A percentile compares a stretch with the other conserved stretches of the same genome.
These are phyloP conservation scores for Eledone cirrhosa DNA, from an alignment of 2,888 invertebrate species.

Conservation along the genomic window DNA sequence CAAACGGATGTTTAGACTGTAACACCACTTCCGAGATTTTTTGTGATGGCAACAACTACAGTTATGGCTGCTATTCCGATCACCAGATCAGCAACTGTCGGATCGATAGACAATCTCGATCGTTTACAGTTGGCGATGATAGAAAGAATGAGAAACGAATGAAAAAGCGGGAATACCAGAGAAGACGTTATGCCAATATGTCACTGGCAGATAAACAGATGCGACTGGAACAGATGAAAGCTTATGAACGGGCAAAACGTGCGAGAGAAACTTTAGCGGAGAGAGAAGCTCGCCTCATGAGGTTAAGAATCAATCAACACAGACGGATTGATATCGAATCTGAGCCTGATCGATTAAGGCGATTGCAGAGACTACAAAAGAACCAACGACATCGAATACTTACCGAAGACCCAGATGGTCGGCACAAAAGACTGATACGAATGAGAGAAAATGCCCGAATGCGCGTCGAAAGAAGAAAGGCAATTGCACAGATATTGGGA, in stretches of 20 bases:
- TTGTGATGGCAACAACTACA: not conserved
- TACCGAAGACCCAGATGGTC: not conserved
- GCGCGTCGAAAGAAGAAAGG: conserved; percentile 6
- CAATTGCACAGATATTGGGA: conserved; percentile 16
- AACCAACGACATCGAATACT: conserved; percentile 7
- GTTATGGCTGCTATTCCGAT: not conserved
- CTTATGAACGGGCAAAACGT: conserved; percentile 7
- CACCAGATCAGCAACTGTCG: not conserved
- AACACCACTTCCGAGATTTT: not conserved
- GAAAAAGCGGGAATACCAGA: conserved; percentile 1
- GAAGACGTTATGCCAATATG: not conserved
- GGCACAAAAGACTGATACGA: conserved; percentile 18
- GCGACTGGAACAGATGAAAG: conserved; percentile 19
- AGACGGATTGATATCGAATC: not conserved
- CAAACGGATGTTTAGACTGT: conserved; percentile 9
- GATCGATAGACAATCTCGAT: not conserved
- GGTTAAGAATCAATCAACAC: conserved; percentile 2
- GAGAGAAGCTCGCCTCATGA: conserved; percentile 8
- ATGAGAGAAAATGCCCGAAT: conserved; percentile 19
- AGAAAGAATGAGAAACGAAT: not conserved
- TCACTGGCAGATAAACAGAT: not conserved
- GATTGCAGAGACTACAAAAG: conserved; percentile 11
- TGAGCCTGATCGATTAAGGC: not conserved
- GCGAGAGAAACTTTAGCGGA: conserved; percentile 7
- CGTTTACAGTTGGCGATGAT: not conserved